These are phyloP conservation scores for Strigamia transsilvanica DNA, from an alignment of 2,888 invertebrate species.

Conservation along the genomic window DNA sequence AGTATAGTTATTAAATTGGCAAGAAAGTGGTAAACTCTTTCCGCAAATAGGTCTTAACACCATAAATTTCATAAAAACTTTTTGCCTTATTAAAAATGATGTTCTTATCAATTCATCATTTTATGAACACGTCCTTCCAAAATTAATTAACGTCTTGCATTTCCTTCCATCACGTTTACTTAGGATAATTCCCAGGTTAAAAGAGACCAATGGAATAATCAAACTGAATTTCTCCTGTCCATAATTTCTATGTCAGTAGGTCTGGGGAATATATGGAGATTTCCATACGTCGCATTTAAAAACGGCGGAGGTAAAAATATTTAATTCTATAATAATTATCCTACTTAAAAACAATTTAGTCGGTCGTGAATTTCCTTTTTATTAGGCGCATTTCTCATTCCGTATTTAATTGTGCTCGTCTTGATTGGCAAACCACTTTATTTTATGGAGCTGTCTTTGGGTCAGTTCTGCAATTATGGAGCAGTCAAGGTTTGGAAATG, in stretches of 20 bases:
- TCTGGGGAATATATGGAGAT: constrained; percentile 60
- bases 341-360: background rate
- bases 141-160: background rate
- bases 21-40: too few relatives aligned
- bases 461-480: constrained; percentile 80
- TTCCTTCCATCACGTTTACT: background rate
- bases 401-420: constrained; percentile 77
- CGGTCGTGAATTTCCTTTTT: constrained; percentile 58
- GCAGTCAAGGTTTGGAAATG: constrained; percentile 80
- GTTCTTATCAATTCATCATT: background rate
- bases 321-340: background rate
- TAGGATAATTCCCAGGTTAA: background rate
- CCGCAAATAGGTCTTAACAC: too few relatives aligned
- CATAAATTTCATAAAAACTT: background rate
- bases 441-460: constrained; percentile 79
- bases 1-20: too few relatives aligned
- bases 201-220: constrained; percentile 65
- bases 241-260: constrained; percentile 62
- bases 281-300: constrained; percentile 58
- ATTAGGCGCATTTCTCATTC: constrained; percentile 78
- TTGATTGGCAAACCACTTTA: constrained; percentile 81
- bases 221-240: constrained; percentile 63
- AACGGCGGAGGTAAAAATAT: constrained; percentile 58
- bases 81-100: background rate
- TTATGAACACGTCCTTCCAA: background rate